A percentile compares a stretch with the other conserved stretches of the same genome.
phyloP scores from a whole-genome alignment of 2,888 invertebrate genomes.

The Platynereis dumerilii region DNA sequence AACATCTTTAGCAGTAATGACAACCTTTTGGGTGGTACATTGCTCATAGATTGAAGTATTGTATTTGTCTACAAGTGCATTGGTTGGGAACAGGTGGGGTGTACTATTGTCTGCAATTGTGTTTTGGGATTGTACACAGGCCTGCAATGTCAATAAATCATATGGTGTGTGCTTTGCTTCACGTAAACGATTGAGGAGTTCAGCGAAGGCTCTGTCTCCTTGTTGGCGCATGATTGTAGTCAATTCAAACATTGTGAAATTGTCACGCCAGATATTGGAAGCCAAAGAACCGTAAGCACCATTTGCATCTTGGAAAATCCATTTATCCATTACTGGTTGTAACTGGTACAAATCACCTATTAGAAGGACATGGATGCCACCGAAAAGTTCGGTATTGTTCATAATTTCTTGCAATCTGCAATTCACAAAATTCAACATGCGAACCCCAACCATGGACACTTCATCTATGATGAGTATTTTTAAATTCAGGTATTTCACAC shows the following conservation, averaged over 20 bases:
- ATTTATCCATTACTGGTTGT: background rate
- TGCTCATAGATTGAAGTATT: too few relatives aligned
- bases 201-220: background rate
- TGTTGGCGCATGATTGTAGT: background rate
- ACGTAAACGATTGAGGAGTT: background rate
- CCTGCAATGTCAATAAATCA: background rate
- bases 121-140: too few relatives aligned
- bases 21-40: too few relatives aligned
- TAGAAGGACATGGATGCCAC: background rate
- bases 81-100: slow-evolving; percentile 1
- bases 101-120: too few relatives aligned
- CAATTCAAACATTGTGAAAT: background rate
- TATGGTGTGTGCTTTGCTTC: background rate
- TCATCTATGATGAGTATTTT: slow-evolving; percentile 3
- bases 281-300: background rate
- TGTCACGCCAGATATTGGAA: slow-evolving; percentile 1
- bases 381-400: background rate
- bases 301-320: background rate
- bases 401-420: too few relatives aligned
- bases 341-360: slow-evolving; percentile 4
- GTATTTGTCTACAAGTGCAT: background rate
- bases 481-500: background rate
- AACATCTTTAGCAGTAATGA: too few relatives aligned
- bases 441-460: too few relatives aligned
- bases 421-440: too few relatives aligned